A percentile compares a stretch with the other conserved stretches of the same genome.
phyloP scores from a whole-genome alignment of 2,113 vertebrate species.

The Myotis davidii region DNA sequence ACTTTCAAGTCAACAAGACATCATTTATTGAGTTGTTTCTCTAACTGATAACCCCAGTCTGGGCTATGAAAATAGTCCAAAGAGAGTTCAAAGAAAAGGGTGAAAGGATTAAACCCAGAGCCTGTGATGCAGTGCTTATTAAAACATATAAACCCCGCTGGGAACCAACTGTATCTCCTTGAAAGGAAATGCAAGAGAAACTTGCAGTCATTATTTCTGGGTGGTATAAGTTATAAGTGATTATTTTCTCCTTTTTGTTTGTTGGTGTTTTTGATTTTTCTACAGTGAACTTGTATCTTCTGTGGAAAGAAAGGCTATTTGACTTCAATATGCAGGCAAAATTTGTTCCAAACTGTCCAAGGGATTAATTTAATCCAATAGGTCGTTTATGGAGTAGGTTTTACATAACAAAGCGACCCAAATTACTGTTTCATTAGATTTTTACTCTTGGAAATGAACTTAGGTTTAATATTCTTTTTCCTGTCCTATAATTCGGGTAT shows the following conservation, averaged over 20 bases:
- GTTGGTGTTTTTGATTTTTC: constrained; percentile 21
- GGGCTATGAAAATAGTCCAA: constrained; percentile 18
- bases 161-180: constrained; percentile 2
- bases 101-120: constrained; percentile 14
- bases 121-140: constrained; percentile 43
- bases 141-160: constrained; percentile 35
- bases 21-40: constrained; percentile 59
- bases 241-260: constrained; percentile 16
- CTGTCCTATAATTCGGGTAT: neutral
- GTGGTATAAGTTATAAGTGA: neutral
- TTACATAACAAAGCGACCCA: constrained; percentile 19
- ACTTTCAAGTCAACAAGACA: constrained; percentile 50
- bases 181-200: constrained; percentile 47
- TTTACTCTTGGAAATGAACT: constrained; percentile 29
- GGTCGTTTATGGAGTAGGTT: constrained; percentile 53
- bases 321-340: constrained; percentile 20
- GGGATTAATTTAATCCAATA: constrained; percentile 56
- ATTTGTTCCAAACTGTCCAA: constrained; percentile 59
- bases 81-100: constrained; percentile 14
- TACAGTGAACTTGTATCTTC: neutral
- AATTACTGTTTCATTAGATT: constrained; percentile 64
- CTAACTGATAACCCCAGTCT: constrained; percentile 20
- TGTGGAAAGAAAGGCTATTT: neutral
- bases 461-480: constrained; percentile 9
- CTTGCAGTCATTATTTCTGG: constrained; percentile 51